These are phyloP conservation scores for Zaprionus lineosus DNA, from an alignment of 2,888 invertebrate species.

Conservation along the genomic window DNA sequence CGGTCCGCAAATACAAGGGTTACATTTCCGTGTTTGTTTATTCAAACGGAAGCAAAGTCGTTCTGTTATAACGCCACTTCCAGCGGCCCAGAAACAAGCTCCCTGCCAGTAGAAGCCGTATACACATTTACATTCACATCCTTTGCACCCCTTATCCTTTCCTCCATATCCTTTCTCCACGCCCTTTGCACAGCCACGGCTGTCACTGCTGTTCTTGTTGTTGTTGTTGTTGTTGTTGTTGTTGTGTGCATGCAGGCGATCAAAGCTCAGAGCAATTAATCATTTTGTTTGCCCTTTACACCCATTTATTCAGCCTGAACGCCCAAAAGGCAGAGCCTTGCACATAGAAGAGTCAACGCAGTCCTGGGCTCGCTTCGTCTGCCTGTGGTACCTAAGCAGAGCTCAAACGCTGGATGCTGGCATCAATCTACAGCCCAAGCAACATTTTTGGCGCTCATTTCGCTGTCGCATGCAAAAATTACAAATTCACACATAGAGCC, in stretches of 20 bases:
- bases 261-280: slow-evolving; percentile 83
- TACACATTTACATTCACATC: slow-evolving; percentile 49
- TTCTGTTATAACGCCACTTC: slow-evolving; percentile 77
- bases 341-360: slow-evolving; percentile 13
- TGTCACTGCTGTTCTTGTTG: slow-evolving; percentile 32
- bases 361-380: slow-evolving; percentile 36
- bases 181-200: slow-evolving; percentile 8
- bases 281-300: slow-evolving; percentile 83
- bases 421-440: slow-evolving; percentile 68
- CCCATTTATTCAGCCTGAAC: slow-evolving; percentile 80
- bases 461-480: slow-evolving; percentile 58
- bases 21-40: slow-evolving; percentile 79
- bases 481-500: slow-evolving; percentile 22
- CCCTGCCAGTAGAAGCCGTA: slow-evolving; percentile 13
- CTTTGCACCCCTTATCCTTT: slow-evolving; percentile 68
- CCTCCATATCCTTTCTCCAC: slow-evolving; percentile 61
- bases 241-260: slow-evolving; percentile 76
- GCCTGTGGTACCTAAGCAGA: slow-evolving; percentile 41
- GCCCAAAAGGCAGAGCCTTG: slow-evolving; percentile 65
- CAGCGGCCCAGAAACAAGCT: slow-evolving; percentile 28
- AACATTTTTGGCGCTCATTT: slow-evolving; percentile 69
- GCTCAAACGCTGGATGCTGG: slow-evolving; percentile 58
- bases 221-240: slow-evolving; percentile 40
- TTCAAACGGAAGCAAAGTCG: slow-evolving; percentile 77
- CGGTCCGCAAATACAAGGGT: slow-evolving; percentile 60